Evolutionary conservation across 30 jellyfish, hydroid and myxozoan genomes (phyloP).

Genomic region (Cassiopea xamachana): DNA sequence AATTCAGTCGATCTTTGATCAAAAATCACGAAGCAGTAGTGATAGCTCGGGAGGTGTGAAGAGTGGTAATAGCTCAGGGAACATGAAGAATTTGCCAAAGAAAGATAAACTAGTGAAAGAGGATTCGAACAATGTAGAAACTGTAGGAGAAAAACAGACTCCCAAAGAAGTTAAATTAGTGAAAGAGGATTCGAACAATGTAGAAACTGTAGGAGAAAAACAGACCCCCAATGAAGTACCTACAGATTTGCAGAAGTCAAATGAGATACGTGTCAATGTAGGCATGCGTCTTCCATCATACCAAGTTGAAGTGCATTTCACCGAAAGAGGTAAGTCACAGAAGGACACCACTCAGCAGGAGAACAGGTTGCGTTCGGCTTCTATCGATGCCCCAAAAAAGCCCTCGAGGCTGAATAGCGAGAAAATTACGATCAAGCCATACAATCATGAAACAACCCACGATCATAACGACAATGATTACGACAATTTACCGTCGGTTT

Average conservation of each 20-base stretch:
- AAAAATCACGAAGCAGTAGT: background rate
- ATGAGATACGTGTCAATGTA: constrained; percentile 17
- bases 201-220: background rate
- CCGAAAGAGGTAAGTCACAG: background rate
- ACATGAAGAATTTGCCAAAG: background rate
- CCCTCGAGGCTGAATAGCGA: constrained; percentile 54
- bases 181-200: background rate
- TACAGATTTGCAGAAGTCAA: background rate
- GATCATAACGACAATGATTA: constrained; percentile 8
- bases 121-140: background rate
- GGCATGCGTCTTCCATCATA: constrained; percentile 60
- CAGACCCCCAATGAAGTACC: background rate
- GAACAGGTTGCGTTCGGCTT: constrained; percentile 7
- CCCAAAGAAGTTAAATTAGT: background rate
- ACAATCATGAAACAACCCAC: background rate
- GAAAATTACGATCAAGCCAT: constrained; percentile 36
- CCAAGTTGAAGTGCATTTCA: constrained; percentile 46
- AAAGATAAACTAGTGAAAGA: background rate
- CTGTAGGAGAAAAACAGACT: background rate
- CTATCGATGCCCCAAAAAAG: constrained; percentile 56
- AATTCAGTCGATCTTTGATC: background rate
- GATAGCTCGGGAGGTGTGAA: background rate
- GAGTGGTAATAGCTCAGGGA: background rate
- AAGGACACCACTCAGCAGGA: background rate
- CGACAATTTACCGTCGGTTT: constrained; percentile 3